Conservation (phyloP, 2,888 invertebrate species). For the Galerucella pusilla region DNA sequence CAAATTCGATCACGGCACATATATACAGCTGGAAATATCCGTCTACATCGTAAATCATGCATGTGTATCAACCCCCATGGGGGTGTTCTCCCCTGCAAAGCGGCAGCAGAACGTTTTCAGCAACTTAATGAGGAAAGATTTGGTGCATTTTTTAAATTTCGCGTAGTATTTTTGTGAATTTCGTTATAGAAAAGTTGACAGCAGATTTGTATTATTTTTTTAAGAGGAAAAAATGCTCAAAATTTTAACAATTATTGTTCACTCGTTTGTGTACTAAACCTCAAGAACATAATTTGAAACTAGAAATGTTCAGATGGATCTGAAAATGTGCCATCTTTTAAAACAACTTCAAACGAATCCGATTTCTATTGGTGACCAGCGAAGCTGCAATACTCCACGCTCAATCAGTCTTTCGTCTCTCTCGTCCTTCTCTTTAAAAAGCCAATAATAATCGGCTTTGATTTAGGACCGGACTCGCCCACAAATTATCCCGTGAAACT, state of each 20-base stretch:
- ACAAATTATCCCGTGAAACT: neutral
- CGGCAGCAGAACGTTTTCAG: constrained; percentile 31
- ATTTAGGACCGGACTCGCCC: neutral
- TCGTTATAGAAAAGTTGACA: no score
- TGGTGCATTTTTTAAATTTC: constrained; percentile 13
- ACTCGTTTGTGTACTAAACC: neutral
- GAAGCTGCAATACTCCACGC: constrained; percentile 36
- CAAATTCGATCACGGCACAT: constrained; percentile 20
- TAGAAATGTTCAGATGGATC: constrained; percentile 36
- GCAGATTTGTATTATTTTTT: no score
- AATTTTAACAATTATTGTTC: constrained; percentile 6
- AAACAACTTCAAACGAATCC: constrained; percentile 49
- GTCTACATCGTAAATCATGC: constrained; percentile 48
- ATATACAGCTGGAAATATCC: constrained; percentile 27
- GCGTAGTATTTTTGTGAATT: neutral
- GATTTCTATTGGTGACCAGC: constrained; percentile 45
- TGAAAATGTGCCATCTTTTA: constrained; percentile 27
- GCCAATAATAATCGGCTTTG: constrained; percentile 55
- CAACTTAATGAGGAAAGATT: constrained; percentile 36
- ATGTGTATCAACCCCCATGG: constrained; percentile 36
- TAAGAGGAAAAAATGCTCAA: neutral
- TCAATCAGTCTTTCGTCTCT: constrained; percentile 28
- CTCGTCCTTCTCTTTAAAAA: constrained; percentile 36
- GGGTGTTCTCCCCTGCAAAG: constrained; percentile 40
- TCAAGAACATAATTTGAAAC: constrained; percentile 34